These are phyloP conservation scores for Hyperoplus immaculatus DNA, from an alignment of 2,797 vertebrate species.

Conservation along the genomic window DNA sequence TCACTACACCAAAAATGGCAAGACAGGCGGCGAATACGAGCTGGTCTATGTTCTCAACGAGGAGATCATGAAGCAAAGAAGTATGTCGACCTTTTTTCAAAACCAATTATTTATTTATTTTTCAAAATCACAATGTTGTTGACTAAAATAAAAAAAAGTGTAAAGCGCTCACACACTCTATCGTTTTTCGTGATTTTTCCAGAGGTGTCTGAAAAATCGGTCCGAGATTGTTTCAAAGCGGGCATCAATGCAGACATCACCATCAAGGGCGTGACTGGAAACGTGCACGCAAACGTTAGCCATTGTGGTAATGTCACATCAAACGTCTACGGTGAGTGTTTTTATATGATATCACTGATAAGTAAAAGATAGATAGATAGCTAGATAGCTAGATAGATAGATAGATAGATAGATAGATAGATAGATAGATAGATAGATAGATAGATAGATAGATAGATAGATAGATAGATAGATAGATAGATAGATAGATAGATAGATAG, in stretches of 20 bases:
- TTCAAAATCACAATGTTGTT: not conserved
- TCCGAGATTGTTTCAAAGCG: slow-evolving; percentile 74
- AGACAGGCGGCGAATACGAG: slow-evolving; percentile 91
- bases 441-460: no score
- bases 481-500: no score
- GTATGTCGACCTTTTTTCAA: slow-evolving; percentile 62
- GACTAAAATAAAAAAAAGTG: not conserved
- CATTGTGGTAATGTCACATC: slow-evolving; percentile 1
- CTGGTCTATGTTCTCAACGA: slow-evolving; percentile 91
- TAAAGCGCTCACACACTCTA: not conserved
- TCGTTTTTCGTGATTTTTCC: slow-evolving; percentile 32
- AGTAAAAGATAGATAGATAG: no score
- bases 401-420: no score
- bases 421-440: no score
- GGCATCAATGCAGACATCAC: slow-evolving; percentile 38
- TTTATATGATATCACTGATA: no score
- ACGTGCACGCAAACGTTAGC: accelerated
- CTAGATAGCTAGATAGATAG: no score
- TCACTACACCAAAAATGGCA: slow-evolving; percentile 90
- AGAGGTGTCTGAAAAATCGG: slow-evolving; percentile 69
- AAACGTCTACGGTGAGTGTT: accelerated
- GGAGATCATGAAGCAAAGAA: slow-evolving; percentile 61
- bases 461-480: no score
- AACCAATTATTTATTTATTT: not conserved
- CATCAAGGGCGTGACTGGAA: accelerated